Evolutionary conservation across 2,113 vertebrate genomes (phyloP), one percentile per base, ranked within the genome.

Genomic region (Chroicocephalus ridibundus): DNA sequence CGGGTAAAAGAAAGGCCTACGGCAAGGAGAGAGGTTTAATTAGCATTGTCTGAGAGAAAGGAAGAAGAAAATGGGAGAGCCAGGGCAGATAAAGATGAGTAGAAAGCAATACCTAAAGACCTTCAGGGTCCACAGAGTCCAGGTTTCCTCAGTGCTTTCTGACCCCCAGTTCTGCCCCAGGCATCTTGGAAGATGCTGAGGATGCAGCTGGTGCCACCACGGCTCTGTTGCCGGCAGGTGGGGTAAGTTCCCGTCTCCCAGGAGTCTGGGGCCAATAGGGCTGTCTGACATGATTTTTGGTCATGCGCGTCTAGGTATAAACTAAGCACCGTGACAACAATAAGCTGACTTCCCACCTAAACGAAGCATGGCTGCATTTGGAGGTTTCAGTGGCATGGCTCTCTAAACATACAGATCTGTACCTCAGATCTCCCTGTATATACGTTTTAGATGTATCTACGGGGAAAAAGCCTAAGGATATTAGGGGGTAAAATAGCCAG

Each of bases 111-210:
- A 40, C 9, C 10, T 61, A 5, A 61, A 44, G 36, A 40, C 29
- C 31, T 65, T 31, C 16, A 71, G 11, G 21, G 10, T 49, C 27
- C 3, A 4, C 36, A 29, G 29, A 65, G 15, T 54, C 52, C 27
- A 36, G 14, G 2, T 71, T 86, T 86, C 42, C 66, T 55, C 47
- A 36, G 19, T 13, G 25, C 16, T 91, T 86, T 77, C 66, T 83
- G 25, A 55, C 14, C 8, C 10, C 10, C 6, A 5, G 6, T 47
- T 91, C 22, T 71, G 19, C 8, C 13, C 36, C 0, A 1, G 20
- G 27, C 6, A 20, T 61, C 31, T 61, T 68, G 29, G 60, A 62
- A 62, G 46, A 66, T 42, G 32, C 12, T 81, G 47, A 42, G 47
- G 46, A 54, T 69, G 70, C 36, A 25, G n/a, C n/a, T 64, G 49